These are phyloP conservation scores for Poecile montanus DNA, from an alignment of 2,797 vertebrate genomes.

Conservation along the genomic window DNA sequence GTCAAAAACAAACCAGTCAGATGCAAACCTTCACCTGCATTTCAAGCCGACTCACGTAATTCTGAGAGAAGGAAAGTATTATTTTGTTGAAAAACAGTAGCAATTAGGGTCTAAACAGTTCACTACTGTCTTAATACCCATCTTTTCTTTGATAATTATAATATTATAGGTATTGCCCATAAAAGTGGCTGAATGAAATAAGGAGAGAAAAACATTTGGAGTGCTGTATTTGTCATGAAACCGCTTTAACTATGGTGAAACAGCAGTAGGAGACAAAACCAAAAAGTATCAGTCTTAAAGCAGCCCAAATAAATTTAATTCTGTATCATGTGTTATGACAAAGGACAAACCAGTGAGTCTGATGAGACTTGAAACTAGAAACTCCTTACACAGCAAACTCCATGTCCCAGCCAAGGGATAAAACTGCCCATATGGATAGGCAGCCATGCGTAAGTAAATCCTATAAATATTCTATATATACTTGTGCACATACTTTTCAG, in stretches of 20 bases:
- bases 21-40: background rate
- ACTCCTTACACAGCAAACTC: background rate
- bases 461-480: background rate
- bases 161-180: background rate
- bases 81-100: background rate
- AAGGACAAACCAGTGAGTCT: background rate
- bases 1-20: background rate
- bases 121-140: background rate
- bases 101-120: background rate
- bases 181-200: background rate
- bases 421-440: background rate
- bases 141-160: background rate
- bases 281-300: background rate
- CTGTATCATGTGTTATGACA: background rate
- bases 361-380: background rate
- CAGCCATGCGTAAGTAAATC: background rate
- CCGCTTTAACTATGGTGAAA: background rate
- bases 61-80: background rate
- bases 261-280: background rate
- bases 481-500: background rate
- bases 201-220: fast-evolving
- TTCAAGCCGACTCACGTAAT: background rate
- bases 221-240: background rate
- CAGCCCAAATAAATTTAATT: background rate
- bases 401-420: background rate